These are phyloP conservation scores for Pavo muticus DNA, from an alignment of 2,113 vertebrate genomes.

Conservation along the genomic window DNA sequence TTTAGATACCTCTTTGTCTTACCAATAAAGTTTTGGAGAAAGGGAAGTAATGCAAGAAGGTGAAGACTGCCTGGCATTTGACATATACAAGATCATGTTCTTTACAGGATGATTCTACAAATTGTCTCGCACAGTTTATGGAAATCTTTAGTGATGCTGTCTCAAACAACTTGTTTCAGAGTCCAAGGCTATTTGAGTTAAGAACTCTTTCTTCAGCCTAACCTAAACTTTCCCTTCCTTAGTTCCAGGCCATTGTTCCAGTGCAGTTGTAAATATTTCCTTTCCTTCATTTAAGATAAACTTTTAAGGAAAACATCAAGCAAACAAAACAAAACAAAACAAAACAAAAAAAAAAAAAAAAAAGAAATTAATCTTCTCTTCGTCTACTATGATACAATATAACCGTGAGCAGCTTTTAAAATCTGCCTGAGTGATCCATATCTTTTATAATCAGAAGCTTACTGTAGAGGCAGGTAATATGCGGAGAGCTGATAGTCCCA, in stretches of 20 bases:
- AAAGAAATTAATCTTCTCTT: slow-evolving; percentile 37
- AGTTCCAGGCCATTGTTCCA: slow-evolving; percentile 70
- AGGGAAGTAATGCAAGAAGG: background rate
- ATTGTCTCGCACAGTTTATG: background rate
- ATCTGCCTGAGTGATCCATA: slow-evolving; percentile 10
- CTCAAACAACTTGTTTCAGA: background rate
- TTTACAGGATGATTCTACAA: background rate
- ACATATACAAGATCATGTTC: background rate
- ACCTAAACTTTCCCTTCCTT: slow-evolving; percentile 67
- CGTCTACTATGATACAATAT: slow-evolving; percentile 45
- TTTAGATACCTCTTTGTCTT: background rate
- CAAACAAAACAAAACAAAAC: slow-evolving; percentile 11
- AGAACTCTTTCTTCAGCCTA: slow-evolving; percentile 30
- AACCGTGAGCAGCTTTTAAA: slow-evolving; percentile 24
- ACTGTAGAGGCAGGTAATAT: background rate
- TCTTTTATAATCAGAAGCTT: slow-evolving; percentile 9
- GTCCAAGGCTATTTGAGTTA: background rate
- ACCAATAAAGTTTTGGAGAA: background rate
- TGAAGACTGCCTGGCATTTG: background rate
- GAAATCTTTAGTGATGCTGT: background rate
- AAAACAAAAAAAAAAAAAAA: background rate
- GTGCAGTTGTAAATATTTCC: slow-evolving; percentile 69
- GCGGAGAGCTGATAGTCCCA: background rate
- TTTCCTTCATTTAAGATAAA: slow-evolving; percentile 76
- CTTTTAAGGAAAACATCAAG: slow-evolving; percentile 72